Percentiles rank a stretch among this genome's conserved stretches.
Conservation (phyloP, 1,140 invertebrate genomes). For the Drosophila murphyi region DNA sequence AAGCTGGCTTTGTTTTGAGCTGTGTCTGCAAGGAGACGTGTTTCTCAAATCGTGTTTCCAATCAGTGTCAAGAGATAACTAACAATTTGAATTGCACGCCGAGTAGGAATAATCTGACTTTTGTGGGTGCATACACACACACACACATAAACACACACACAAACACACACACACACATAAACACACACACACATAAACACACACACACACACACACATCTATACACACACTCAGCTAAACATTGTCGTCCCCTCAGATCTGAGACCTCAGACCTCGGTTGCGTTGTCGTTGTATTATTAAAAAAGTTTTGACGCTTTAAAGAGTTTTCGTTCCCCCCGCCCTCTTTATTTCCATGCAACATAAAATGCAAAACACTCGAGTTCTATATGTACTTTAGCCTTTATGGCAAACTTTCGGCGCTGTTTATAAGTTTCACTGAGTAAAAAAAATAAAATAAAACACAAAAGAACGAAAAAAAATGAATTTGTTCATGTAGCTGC, state of each 20-base stretch:
- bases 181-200: neutral
- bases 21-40: constrained; percentile 19
- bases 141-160: too few species aligned
- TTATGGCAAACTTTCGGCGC: constrained; percentile 76
- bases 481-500: constrained; percentile 58
- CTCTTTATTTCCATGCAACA: constrained; percentile 47
- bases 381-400: constrained; percentile 71
- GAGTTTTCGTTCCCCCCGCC: constrained; percentile 46
- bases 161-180: too few species aligned
- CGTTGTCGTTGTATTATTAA: constrained; percentile 78
- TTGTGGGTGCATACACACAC: constrained; percentile 11
- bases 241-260: constrained; percentile 21
- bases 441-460: constrained; percentile 20
- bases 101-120: constrained; percentile 41
- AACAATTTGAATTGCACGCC: constrained; percentile 75
- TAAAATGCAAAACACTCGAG: constrained; percentile 78
- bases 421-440: constrained; percentile 72
- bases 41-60: constrained; percentile 45
- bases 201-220: too few species aligned
- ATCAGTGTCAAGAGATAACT: constrained; percentile 68
- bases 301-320: constrained; percentile 75
- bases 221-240: neutral
- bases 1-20: constrained; percentile 29
- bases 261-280: constrained; percentile 3
- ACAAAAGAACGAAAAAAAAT: constrained; percentile 21